Evolutionary conservation across 2,888 invertebrate genomes (phyloP).

Genomic region (Platypus cylindrus): DNA sequence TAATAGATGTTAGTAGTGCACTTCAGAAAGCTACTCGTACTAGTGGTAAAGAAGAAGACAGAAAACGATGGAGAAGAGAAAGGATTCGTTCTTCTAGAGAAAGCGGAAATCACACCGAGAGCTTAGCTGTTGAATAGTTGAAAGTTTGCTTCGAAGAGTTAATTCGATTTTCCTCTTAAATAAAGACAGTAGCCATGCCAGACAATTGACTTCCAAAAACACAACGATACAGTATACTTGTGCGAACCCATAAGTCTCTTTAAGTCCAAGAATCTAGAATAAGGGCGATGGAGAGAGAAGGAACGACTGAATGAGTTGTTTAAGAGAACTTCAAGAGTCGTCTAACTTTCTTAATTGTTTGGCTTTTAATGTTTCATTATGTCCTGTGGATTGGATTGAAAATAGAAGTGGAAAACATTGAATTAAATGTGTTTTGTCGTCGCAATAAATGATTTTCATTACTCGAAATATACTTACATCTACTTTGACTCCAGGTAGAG

Average conservation of each 20-base stretch:
- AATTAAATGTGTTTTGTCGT: background rate
- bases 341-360: constrained; percentile 13
- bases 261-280: too few relatives aligned
- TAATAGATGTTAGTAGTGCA: too few relatives aligned
- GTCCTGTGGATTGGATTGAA: background rate
- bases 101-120: constrained; percentile 16
- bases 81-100: constrained; percentile 16
- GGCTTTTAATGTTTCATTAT: constrained; percentile 10
- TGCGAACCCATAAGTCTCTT: constrained; percentile 9
- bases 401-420: constrained; percentile 1
- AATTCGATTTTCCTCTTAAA: constrained; percentile 15
- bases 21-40: too few relatives aligned
- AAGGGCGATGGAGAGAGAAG: too few relatives aligned
- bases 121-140: constrained; percentile 16
- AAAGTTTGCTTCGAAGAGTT: constrained; percentile 16
- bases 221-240: constrained; percentile 10
- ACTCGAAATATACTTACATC: constrained; percentile 61
- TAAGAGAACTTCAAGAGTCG: constrained; percentile 13
- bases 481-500: constrained; percentile 68
- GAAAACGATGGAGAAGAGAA: too few relatives aligned
- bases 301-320: too few relatives aligned
- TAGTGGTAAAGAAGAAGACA: too few relatives aligned
- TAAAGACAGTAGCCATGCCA: constrained; percentile 17
- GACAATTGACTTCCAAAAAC: constrained; percentile 17
- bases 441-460: too few relatives aligned